Evolutionary conservation across 1,140 invertebrate species (phyloP), one percentile per base, ranked within the genome.

Genomic region (Drosophila pectinifera): DNA sequence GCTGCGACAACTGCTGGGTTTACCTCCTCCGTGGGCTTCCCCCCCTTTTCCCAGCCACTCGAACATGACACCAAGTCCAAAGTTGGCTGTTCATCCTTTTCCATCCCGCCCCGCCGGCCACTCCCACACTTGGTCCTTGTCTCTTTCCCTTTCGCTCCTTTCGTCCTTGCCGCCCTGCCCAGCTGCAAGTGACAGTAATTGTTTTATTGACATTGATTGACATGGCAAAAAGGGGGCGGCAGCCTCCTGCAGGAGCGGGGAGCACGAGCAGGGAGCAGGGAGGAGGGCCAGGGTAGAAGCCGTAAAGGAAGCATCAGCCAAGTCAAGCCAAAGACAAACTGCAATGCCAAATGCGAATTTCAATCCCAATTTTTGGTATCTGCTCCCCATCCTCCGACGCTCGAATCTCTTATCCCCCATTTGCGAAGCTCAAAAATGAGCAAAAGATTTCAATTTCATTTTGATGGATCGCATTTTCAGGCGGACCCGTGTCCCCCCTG

Each of bases 181-280:
- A 80, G 89, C 72, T 90, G 88, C 88, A 88, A 90, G 88, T 90
- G 88, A 91, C 88, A 90, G 88, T 91, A 91, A 91, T 91, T 91
- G 88, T 91, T 91, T 91, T 91, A 91, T 91, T 91, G 88, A 91
- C 88, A 91, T 91, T 91, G 88, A 91, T 91, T 91, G 88, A 91
- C 88, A 88, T 69, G 70, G 79, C 84, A 76, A 34, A 34, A 49
- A 20, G 41, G 76, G 51, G 20, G 58, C 28, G 73, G 55, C 57
- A 70, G 48, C 38, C 39, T 51, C 46, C 16, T 36, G 26, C 51
- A 24, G 55, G 48, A 56, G 22, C 39, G 18, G 24, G 18, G 18
- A 45, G 16, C 38, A 31, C 8, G 28, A 10, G 28, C 28, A 31
- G 28, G 28, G 28, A 62, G 43, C 18, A n/a, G 36, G 16, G 55